Evolutionary conservation across 2,888 invertebrate species (phyloP).

Genomic region (Chrysotoxum bicinctum): DNA sequence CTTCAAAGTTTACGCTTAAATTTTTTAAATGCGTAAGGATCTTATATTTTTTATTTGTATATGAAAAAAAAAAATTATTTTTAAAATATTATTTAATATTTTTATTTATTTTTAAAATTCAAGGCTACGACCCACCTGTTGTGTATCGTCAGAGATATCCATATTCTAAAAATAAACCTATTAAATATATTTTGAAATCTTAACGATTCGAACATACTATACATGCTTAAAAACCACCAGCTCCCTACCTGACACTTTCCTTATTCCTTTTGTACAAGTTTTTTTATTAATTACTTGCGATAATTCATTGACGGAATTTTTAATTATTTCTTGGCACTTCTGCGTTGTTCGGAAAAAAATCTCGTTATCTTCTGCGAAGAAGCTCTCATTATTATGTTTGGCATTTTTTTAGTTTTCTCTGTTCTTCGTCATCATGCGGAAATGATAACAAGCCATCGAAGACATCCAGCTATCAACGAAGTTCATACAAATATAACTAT

Average conservation of each 20-base stretch:
- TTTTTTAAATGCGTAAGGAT: too few relatives aligned
- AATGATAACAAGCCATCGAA: constrained; percentile 37
- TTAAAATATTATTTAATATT: too few relatives aligned
- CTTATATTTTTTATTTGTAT: too few relatives aligned
- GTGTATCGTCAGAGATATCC: too few relatives aligned
- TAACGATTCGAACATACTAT: too few relatives aligned
- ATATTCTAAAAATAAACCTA: too few relatives aligned
- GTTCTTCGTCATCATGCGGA: neutral
- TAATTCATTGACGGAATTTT: constrained; percentile 23
- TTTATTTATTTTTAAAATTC: too few relatives aligned
- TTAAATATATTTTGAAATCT: too few relatives aligned
- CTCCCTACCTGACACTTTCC: neutral
- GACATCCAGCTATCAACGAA: constrained; percentile 48
- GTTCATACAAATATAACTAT: constrained; percentile 10
- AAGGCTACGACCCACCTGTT: too few relatives aligned
- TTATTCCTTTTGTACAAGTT: neutral
- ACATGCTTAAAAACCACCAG: too few relatives aligned
- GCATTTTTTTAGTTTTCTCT: neutral
- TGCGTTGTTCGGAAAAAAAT: neutral
- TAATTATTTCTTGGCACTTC: constrained; percentile 1
- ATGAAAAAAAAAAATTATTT: too few relatives aligned
- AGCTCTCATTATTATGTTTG: neutral
- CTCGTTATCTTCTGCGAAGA: neutral
- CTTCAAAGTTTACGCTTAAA: too few relatives aligned
- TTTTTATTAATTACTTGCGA: constrained; percentile 43